A percentile compares a stretch with the other conserved stretches of the same genome.
Conservation (phyloP, 2,797 vertebrate species). For the Takifugu ocellatus region DNA sequence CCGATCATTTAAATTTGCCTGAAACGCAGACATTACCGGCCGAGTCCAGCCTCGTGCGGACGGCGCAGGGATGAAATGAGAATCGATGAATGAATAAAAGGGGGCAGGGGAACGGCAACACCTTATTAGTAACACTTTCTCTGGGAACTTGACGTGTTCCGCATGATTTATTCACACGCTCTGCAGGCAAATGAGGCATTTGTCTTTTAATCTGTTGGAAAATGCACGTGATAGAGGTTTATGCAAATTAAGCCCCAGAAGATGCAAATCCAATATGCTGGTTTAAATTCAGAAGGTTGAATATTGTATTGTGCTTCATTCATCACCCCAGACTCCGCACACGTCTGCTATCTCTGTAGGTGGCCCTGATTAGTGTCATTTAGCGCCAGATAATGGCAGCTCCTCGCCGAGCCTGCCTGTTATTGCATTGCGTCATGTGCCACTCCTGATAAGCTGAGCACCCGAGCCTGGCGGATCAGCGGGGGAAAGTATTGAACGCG, state of each 20-base stretch:
- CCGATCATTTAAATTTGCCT: background rate
- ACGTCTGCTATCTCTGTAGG: conserved; percentile 15
- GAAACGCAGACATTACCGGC: background rate
- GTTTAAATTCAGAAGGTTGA: conserved; percentile 19
- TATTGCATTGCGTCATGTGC: conserved; percentile 59
- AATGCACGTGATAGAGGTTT: conserved; percentile 14
- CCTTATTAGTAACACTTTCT: background rate
- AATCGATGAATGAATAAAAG: background rate
- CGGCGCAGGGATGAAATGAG: background rate
- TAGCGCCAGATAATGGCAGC: conserved; percentile 17
- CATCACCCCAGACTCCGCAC: conserved; percentile 19
- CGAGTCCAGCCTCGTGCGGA: background rate
- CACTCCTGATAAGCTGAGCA: conserved; percentile 27
- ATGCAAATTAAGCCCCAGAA: conserved; percentile 7
- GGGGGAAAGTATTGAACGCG: conserved; percentile 17
- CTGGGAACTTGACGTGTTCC: background rate
- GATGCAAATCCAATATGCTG: background rate
- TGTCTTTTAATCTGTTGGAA: conserved; percentile 11
- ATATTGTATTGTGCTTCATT: conserved; percentile 50
- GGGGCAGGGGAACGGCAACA: background rate
- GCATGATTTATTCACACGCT: background rate
- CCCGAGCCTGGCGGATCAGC: conserved; percentile 3
- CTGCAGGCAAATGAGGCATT: background rate
- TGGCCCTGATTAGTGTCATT: conserved; percentile 27
- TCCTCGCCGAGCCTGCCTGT: conserved; percentile 26